Conservation (phyloP, 2,888 invertebrate species). For the Neria commutata region DNA sequence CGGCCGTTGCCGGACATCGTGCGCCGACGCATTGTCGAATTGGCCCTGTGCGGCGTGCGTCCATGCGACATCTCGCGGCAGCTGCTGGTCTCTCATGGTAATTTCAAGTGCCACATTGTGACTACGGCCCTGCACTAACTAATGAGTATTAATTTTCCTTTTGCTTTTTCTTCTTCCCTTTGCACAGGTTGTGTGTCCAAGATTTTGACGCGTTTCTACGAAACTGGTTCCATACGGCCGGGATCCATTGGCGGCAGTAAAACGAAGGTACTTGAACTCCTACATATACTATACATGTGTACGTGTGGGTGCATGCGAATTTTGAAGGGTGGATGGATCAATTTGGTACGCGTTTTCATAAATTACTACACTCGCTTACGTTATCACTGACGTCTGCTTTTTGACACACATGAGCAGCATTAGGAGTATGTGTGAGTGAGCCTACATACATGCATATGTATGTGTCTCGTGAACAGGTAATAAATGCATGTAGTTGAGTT, state of each 20-base stretch:
- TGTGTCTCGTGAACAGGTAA: no score
- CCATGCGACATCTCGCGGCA: conserved; percentile 97
- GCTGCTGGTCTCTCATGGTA: conserved; percentile 88
- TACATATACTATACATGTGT: conserved; percentile 23
- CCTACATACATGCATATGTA: no score
- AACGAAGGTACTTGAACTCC: conserved; percentile 74
- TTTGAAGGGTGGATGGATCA: no score
- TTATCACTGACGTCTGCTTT: no score
- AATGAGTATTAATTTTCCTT: background rate
- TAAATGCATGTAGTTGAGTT: no score
- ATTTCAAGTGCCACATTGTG: conserved; percentile 31
- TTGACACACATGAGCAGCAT: no score
- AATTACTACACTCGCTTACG: no score
- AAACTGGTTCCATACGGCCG: conserved; percentile 94
- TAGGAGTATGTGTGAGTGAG: no score
- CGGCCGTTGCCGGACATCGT: conserved; percentile 96
- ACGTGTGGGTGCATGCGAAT: conserved; percentile 30
- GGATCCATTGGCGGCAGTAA: conserved; percentile 95
- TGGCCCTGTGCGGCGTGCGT: conserved; percentile 91
- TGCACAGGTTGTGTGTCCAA: conserved; percentile 91
- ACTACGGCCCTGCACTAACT: background rate
- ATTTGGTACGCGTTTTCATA: no score
- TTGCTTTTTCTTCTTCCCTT: conserved; percentile 16
- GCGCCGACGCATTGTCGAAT: conserved; percentile 89
- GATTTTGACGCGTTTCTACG: conserved; percentile 94